phyloP scores from a whole-genome alignment of 2,888 invertebrate species.

The Esperia sulphurella region DNA sequence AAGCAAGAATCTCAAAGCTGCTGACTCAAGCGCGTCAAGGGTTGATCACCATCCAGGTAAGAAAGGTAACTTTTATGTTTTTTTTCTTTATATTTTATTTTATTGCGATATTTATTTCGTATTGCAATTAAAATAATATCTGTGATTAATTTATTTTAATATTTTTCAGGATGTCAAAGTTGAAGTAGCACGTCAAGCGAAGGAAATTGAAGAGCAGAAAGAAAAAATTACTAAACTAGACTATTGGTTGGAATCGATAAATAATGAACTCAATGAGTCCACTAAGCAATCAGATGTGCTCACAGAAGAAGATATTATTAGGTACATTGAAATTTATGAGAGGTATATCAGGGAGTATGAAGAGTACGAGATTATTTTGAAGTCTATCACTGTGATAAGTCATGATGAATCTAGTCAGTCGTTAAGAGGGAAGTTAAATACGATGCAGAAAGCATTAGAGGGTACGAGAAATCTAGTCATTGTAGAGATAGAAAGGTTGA shows the following conservation, averaged over 20 bases:
- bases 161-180: conserved; percentile 64
- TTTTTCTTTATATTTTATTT: neutral
- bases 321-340: conserved; percentile 70
- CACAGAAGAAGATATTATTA: conserved; percentile 61
- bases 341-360: conserved; percentile 67
- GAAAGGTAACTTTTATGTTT: conserved; percentile 50
- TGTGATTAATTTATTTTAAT: neutral
- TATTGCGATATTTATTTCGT: too few species aligned
- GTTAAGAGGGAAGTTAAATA: conserved; percentile 77
- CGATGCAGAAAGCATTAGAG: conserved; percentile 76
- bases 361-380: conserved; percentile 64
- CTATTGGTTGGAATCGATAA: conserved; percentile 70
- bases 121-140: neutral
- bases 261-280: conserved; percentile 69
- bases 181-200: conserved; percentile 56
- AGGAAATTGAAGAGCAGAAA: conserved; percentile 62
- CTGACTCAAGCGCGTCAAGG: conserved; percentile 85
- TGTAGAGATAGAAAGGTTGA: conserved; percentile 77
- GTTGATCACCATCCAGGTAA: conserved; percentile 74
- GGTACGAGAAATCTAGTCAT: conserved; percentile 82
- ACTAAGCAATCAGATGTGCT: conserved; percentile 51
- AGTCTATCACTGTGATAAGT: conserved; percentile 65
- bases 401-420: conserved; percentile 71
- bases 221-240: conserved; percentile 66
- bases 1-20: conserved; percentile 82